Conservation (phyloP, 2,113 vertebrate species). For the Pomatorhinus ruficollis region DNA sequence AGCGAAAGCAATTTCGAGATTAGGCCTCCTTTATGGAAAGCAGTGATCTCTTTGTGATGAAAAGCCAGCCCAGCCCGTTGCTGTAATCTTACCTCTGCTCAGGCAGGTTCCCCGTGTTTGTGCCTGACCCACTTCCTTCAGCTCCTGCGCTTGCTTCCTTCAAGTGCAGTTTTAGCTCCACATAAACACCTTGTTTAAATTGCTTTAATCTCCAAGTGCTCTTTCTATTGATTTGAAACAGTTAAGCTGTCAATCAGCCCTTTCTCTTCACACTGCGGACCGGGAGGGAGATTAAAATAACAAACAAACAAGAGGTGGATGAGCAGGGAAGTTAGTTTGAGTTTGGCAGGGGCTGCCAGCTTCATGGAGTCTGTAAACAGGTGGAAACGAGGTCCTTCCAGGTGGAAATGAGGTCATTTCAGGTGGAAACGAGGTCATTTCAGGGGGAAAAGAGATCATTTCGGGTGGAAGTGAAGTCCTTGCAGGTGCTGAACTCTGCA, state of each 20-base stretch:
- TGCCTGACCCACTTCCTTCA: constrained; percentile 76
- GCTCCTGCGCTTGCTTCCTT: constrained; percentile 61
- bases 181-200: constrained; percentile 76
- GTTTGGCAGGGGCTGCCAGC: neutral
- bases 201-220: constrained; percentile 73
- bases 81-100: constrained; percentile 60
- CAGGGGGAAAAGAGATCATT: neutral
- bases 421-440: neutral
- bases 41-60: constrained; percentile 66
- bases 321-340: constrained; percentile 29
- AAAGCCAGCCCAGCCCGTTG: constrained; percentile 54
- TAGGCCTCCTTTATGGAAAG: constrained; percentile 64
- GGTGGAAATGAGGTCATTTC: neutral
- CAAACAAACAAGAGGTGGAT: constrained; percentile 67
- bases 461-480: neutral
- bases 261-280: constrained; percentile 36
- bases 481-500: neutral
- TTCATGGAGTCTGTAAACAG: neutral
- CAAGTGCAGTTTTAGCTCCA: constrained; percentile 75
- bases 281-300: constrained; percentile 76
- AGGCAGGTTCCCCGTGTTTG: neutral
- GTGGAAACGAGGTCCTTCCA: neutral
- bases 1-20: constrained; percentile 71
- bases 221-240: constrained; percentile 72
- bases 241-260: constrained; percentile 76